A percentile compares a stretch with the other conserved stretches of the same genome.
Evolutionary conservation across 1,140 invertebrate genomes (phyloP).

Genomic region (Drosophila saltans): DNA sequence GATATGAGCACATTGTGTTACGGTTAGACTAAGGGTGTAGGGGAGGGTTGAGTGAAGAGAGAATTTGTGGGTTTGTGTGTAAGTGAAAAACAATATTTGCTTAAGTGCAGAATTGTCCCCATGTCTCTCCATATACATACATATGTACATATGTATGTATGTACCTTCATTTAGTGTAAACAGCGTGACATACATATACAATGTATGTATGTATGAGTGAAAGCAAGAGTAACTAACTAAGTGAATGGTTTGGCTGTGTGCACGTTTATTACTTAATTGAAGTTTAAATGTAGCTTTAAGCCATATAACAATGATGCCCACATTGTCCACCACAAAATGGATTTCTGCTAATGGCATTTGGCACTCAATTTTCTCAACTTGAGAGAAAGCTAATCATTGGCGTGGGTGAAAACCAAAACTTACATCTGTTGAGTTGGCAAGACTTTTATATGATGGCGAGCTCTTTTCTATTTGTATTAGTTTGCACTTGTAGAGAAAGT

Average conservation of each 20-base stretch:
- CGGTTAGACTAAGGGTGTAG: not conserved
- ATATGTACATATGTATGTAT: constrained; percentile 21
- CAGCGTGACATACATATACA: constrained; percentile 32
- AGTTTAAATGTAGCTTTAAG: constrained; percentile 52
- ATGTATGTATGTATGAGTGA: constrained; percentile 19
- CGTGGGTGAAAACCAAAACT: constrained; percentile 44
- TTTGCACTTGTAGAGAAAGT: constrained; percentile 59
- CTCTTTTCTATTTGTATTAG: constrained; percentile 74
- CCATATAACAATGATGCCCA: constrained; percentile 19
- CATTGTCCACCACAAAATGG: constrained; percentile 14
- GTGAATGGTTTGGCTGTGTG: constrained; percentile 20
- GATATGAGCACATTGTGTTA: not conserved
- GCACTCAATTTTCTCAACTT: constrained; percentile 50
- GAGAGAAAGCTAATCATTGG: constrained; percentile 34
- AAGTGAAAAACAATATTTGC: constrained; percentile 76
- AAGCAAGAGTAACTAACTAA: constrained; percentile 21
- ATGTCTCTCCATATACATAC: constrained; percentile 1
- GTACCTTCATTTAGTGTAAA: constrained; percentile 16
- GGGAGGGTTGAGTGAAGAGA: not conserved
- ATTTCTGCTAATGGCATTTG: constrained; percentile 55
- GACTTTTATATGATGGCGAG: constrained; percentile 77
- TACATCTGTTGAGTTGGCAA: constrained; percentile 77
- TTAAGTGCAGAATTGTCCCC: constrained; percentile 48
- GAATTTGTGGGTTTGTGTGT: constrained; percentile 29
- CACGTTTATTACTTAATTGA: constrained; percentile 74